Evolutionary conservation across 2,797 vertebrate genomes (phyloP), one percentile per base, ranked within the genome.

Genomic region (Trichosurus vulpecula): DNA sequence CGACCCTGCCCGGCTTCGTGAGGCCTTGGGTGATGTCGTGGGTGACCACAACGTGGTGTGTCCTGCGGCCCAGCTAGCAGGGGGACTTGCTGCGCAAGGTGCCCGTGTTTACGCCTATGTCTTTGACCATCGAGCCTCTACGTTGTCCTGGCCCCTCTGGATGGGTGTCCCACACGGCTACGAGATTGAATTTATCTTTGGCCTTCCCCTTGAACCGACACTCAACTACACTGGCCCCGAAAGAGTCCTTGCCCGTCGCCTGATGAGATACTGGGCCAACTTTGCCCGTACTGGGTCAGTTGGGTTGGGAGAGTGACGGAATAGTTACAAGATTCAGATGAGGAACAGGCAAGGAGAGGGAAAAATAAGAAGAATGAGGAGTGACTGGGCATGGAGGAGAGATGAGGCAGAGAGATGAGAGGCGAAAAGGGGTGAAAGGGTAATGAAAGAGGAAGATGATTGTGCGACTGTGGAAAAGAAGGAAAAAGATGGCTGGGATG

Each of bases 131-230:
- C 98, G 99, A 2, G 99, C 99, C 0, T 99, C 99, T 94, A 99
- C 99, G 90, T 95, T 99, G 94, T 98, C 98, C 58, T 99, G 99
- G 99, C 99, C 99, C 0, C 99, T 99, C 57, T 99, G 99, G 99
- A 99, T 99, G 99, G 99, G 99, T 0, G 99, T 99, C n/a, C 99
- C 99, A 53, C 99, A 99, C 0, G 99, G 99, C 95, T 99, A 99
- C 52, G 99, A 99, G 98, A 99, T 99, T 0, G 99, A 99, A 98
- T 99, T 99, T 97, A 99, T 99, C 92, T 99, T 99, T 19, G 99
- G 99, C 87, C 98, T 99, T 91, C 99, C 99, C 0, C 98, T 99
- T 95, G 99, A 99, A 35, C 99, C 98, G 93, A 98, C 97, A 11
- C 99, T 99, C 29, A 99, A 99, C 98, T 99, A 99, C 98, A 99